Percentiles rank a stretch among this genome's conserved stretches.
These are phyloP conservation scores for Steinernema carpocapsae DNA, from an alignment of 2,888 invertebrate genomes.

Conservation along the genomic window DNA sequence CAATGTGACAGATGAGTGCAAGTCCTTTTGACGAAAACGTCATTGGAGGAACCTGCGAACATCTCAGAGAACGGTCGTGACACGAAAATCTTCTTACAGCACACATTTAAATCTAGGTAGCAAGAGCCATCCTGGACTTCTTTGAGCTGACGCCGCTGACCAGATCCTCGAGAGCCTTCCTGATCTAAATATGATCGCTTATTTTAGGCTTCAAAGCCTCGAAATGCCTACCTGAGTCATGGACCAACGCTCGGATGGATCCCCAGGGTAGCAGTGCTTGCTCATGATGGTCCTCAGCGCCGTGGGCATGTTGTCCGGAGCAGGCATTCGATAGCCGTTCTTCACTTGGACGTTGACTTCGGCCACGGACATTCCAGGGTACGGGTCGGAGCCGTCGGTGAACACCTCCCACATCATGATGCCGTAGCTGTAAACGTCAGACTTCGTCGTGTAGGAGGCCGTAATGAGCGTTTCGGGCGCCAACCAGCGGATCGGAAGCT, in stretches of 20 bases:
- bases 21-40: too few species aligned
- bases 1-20: too few species aligned
- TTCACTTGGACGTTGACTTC: conserved; percentile 50
- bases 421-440: conserved; percentile 57
- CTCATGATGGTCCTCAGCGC: conserved; percentile 49
- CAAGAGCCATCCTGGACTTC: not conserved
- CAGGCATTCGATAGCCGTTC: conserved; percentile 49
- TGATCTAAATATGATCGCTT: not conserved
- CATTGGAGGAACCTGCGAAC: too few species aligned
- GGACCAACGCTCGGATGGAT: conserved; percentile 42
- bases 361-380: conserved; percentile 50
- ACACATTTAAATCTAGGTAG: not conserved
- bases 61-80: not conserved
- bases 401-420: conserved; percentile 55
- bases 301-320: conserved; percentile 56
- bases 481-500: conserved; percentile 56
- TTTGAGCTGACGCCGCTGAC: not conserved
- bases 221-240: conserved; percentile 40
- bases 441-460: conserved; percentile 50
- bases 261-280: conserved; percentile 41
- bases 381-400: conserved; percentile 53
- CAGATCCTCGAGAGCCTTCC: conserved; percentile 9
- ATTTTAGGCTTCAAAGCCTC: not conserved
- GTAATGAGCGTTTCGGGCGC: conserved; percentile 55
- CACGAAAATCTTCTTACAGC: not conserved